Percentiles rank a stretch among this genome's conserved stretches.
These are phyloP conservation scores for Drosophila kuntzei DNA, from an alignment of 2,888 invertebrate genomes.

Conservation along the genomic window DNA sequence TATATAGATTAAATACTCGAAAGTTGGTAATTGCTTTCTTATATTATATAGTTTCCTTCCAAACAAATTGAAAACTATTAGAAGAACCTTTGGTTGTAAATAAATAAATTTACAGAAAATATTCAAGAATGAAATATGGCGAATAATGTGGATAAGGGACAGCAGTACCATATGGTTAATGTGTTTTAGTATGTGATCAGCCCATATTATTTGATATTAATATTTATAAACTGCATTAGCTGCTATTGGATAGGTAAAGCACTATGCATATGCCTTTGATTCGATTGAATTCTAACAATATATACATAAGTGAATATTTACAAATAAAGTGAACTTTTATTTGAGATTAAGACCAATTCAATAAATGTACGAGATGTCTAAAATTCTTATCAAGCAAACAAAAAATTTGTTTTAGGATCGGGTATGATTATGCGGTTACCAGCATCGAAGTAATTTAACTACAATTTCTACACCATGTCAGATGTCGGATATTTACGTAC, in stretches of 20 bases:
- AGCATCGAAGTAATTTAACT: slow-evolving; percentile 25
- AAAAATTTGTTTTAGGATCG: neutral
- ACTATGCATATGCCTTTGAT: neutral
- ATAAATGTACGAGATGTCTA: too few relatives aligned
- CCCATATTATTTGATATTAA: neutral
- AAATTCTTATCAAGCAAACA: neutral
- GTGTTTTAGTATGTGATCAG: too few relatives aligned
- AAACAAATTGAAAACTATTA: too few relatives aligned
- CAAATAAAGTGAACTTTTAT: neutral
- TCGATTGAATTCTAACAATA: neutral
- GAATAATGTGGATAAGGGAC: too few relatives aligned
- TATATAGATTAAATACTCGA: too few relatives aligned
- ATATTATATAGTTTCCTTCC: too few relatives aligned
- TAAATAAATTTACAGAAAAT: too few relatives aligned
- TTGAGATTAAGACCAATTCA: neutral
- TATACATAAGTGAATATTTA: too few relatives aligned
- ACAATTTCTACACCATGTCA: neutral
- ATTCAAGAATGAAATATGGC: too few relatives aligned
- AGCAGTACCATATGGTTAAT: too few relatives aligned
- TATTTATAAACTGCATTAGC: neutral
- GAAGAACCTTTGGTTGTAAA: too few relatives aligned
- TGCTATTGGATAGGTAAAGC: neutral
- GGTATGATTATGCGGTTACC: slow-evolving; percentile 32
- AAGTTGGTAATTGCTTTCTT: too few relatives aligned
- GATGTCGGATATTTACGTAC: neutral